These are phyloP conservation scores for Oscheius sp. DNA, from an alignment of 2,888 invertebrate genomes.

Conservation along the genomic window DNA sequence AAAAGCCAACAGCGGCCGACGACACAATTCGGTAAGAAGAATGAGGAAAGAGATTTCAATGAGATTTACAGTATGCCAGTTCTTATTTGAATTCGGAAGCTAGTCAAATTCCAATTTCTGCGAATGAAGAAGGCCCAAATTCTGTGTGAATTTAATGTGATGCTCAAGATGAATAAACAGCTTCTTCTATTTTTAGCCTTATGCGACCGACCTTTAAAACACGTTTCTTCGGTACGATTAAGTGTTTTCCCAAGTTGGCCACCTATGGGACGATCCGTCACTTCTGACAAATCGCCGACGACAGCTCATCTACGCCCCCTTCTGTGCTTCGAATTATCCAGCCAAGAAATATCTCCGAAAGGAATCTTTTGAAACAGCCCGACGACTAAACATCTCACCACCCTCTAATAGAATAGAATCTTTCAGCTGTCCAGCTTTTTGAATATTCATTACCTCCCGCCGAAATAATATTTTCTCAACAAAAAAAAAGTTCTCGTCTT, in stretches of 20 bases:
- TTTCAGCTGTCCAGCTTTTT: too few species aligned
- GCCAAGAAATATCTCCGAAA: too few species aligned
- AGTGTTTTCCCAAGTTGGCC: conserved; percentile 17
- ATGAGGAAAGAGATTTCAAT: neutral
- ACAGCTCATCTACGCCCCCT: neutral
- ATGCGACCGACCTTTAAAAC: too few species aligned
- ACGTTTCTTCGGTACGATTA: neutral
- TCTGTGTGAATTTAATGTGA: neutral
- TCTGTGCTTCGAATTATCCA: conserved; percentile 2
- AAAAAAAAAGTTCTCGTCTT: too few species aligned
- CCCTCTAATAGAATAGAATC: too few species aligned
- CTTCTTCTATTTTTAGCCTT: too few species aligned
- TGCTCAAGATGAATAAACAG: too few species aligned
- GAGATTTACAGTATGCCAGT: conserved; percentile 8
- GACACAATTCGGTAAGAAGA: conserved; percentile 4
- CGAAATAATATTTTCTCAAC: too few species aligned
- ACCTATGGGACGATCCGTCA: conserved; percentile 27
- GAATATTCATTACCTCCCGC: too few species aligned
- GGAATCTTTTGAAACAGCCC: too few species aligned
- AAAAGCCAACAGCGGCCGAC: conserved; percentile 19
- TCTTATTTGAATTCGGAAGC: conserved; percentile 10
- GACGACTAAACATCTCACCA: too few species aligned
- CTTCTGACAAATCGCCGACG: conserved; percentile 20
- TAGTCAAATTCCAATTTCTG: neutral
- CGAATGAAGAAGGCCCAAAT: neutral